These are phyloP conservation scores for Microvelia longipes DNA, from an alignment of 1,140 invertebrate species.

Conservation along the genomic window DNA sequence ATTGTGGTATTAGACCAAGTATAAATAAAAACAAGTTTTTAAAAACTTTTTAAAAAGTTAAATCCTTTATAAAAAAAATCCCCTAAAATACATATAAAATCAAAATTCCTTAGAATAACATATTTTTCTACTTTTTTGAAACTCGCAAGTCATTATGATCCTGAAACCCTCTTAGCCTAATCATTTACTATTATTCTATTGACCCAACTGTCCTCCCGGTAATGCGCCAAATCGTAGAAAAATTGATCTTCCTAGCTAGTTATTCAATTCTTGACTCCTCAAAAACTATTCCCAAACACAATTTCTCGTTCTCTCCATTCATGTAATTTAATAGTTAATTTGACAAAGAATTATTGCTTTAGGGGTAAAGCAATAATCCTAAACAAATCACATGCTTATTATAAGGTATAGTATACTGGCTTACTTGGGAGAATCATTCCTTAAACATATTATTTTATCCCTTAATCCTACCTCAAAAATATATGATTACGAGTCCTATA, in stretches of 20 bases:
- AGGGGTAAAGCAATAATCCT: background rate
- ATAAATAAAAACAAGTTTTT: too few species aligned
- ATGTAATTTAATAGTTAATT: too few species aligned
- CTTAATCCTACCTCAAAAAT: too few species aligned
- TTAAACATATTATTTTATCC: too few species aligned
- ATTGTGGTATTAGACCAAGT: too few species aligned
- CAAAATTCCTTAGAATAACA: background rate
- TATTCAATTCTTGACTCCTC: background rate
- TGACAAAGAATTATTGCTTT: too few species aligned
- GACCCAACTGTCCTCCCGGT: background rate
- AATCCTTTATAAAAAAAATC: too few species aligned
- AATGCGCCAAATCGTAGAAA: background rate
- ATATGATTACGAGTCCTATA: too few species aligned
- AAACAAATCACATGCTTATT: background rate
- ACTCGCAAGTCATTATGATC: background rate
- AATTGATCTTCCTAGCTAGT: background rate
- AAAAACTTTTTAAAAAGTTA: too few species aligned
- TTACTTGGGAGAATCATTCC: background rate
- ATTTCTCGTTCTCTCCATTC: background rate
- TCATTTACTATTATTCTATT: background rate
- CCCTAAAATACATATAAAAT: too few species aligned
- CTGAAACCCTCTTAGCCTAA: background rate
- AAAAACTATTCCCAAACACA: background rate
- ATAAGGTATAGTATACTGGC: background rate
- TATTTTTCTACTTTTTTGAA: background rate